These are phyloP conservation scores for Dasypogon diadema DNA, from an alignment of 2,888 invertebrate genomes.

Conservation along the genomic window DNA sequence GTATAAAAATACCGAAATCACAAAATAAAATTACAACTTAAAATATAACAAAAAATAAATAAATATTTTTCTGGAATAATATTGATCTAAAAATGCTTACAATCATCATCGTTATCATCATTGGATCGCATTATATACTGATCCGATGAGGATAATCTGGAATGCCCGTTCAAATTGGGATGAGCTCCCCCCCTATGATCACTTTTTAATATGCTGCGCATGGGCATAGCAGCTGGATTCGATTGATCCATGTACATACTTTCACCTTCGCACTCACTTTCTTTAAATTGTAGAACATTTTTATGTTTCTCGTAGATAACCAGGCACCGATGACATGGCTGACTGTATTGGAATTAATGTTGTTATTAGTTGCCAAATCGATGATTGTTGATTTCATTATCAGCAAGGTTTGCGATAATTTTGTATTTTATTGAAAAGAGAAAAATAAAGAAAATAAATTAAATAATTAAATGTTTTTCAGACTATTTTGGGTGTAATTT, in stretches of 20 bases:
- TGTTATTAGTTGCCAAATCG: constrained; percentile 3
- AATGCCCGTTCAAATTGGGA: constrained; percentile 70
- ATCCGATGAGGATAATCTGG: constrained; percentile 70
- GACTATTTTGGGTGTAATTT: not conserved
- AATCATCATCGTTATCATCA: constrained; percentile 69
- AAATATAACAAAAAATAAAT: not conserved
- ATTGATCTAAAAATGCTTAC: constrained; percentile 66
- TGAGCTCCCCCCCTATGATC: constrained; percentile 71
- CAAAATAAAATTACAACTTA: too few relatives aligned
- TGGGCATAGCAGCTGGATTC: constrained; percentile 70
- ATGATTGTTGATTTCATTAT: not conserved
- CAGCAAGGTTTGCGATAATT: constrained; percentile 11
- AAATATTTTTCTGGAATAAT: constrained; percentile 5
- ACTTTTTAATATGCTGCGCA: constrained; percentile 70
- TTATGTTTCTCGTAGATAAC: constrained; percentile 95
- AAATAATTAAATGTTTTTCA: constrained; percentile 10
- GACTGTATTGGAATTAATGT: constrained; percentile 74
- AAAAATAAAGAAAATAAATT: constrained; percentile 45
- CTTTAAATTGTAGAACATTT: constrained; percentile 96
- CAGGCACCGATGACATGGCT: constrained; percentile 93
- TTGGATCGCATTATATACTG: constrained; percentile 70
- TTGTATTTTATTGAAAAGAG: constrained; percentile 40
- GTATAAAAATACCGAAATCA: constrained; percentile 22
- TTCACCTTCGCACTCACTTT: constrained; percentile 85
- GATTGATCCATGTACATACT: constrained; percentile 70